These are phyloP conservation scores for Brienomyrus brachyistius DNA, from an alignment of 2,113 vertebrate species.

Conservation along the genomic window DNA sequence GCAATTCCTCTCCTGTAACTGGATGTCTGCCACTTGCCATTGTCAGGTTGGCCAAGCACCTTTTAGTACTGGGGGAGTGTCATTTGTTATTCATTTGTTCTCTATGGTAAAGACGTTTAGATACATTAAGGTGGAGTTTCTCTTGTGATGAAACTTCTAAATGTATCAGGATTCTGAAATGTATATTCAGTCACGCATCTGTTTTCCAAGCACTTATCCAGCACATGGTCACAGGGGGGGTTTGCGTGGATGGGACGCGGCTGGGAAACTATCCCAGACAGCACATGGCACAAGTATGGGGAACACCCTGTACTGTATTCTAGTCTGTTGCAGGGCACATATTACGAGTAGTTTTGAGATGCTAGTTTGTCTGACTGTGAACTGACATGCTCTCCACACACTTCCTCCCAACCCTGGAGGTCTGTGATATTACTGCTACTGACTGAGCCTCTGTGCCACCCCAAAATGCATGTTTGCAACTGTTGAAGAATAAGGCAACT, in stretches of 20 bases:
- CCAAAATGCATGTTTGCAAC: background rate
- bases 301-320: background rate
- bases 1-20: background rate
- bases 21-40: background rate
- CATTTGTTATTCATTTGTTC: background rate
- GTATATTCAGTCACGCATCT: background rate
- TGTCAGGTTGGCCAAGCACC: background rate
- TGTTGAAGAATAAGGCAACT: background rate
- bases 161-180: background rate
- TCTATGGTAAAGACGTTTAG: background rate
- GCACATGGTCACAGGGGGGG: background rate
- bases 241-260: background rate
- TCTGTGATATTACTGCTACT: background rate
- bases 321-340: background rate
- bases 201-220: background rate
- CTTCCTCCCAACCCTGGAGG: background rate
- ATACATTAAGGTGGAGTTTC: too few species aligned
- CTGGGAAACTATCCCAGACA: background rate
- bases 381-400: background rate
- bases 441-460: background rate
- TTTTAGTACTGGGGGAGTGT: background rate
- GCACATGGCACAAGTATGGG: background rate
- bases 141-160: too few species aligned
- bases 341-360: background rate
- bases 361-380: background rate